Evolutionary conservation across 2,888 invertebrate genomes (phyloP), one percentile per base, ranked within the genome.

Genomic region (Tenthredo mesomela): DNA sequence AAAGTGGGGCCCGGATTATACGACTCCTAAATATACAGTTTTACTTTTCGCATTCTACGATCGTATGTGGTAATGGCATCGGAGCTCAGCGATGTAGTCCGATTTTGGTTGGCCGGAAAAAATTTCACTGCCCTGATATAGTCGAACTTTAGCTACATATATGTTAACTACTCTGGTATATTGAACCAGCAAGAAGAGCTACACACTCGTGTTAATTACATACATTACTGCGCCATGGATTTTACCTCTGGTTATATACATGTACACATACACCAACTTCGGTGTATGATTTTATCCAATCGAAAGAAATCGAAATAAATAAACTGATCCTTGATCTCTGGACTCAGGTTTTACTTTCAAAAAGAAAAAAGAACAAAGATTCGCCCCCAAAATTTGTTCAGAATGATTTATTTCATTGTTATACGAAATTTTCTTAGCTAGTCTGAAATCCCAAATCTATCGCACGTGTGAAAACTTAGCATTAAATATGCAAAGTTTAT

Each of bases 41-140:
- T 82, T 67, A 82, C 82, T 67, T 67, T 82, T 82, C 67, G 70
- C 67, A 82, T 82, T 82, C 50, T 54, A 29, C 9, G 21, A 15
- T 33, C 67, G 40, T 65, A 9, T 25, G 54, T 70, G 29, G 43
- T 67, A 67, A 43, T 70, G 58, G 43, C 43, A 29, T 29, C 4
- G 47, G 10, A 29, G 29, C 25, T 9, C 7, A n/a, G 7, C 37
- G 37, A 37, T 70, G 47, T 47, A n/a, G 40, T 82, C 82, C 67
- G 47, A 67, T 82, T 67, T 82, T 70, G 67, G 82, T 82, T 7
- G 82, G 12, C 29, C 65, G 25, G 54, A 82, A 67, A 70, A 54
- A 54, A 54, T 82, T 67, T 82, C 70, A 82, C 82, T 67, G 67
- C 21, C 82, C 25, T 10, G 40, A 67, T 21, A 25, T 47, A 7